Evolutionary conservation across 2,888 invertebrate genomes (phyloP).

Genomic region (Lithophane leautieri): DNA sequence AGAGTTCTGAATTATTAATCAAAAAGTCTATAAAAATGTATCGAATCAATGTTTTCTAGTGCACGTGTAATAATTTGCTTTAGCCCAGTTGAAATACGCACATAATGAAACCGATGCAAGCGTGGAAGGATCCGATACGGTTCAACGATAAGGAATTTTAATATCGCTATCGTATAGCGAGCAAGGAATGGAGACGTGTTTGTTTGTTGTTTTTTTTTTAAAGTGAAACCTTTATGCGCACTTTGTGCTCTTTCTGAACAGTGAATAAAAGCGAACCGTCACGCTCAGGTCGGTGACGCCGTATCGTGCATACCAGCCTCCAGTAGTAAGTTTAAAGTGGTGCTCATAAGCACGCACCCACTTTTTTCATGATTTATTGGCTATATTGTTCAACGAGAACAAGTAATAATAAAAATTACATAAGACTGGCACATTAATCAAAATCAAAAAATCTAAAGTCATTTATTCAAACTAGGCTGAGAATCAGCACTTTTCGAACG

Average conservation of each 20-base stretch:
- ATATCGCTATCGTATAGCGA: slow-evolving; percentile 16
- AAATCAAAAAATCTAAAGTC: too few relatives aligned
- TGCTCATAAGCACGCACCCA: too few relatives aligned
- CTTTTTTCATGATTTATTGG: background rate
- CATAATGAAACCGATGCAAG: slow-evolving; percentile 26
- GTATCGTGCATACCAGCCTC: too few relatives aligned
- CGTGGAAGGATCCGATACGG: slow-evolving; percentile 43
- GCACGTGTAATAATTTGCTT: slow-evolving; percentile 49
- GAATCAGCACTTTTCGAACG: too few relatives aligned
- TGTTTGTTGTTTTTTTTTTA: background rate
- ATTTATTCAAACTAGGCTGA: too few relatives aligned
- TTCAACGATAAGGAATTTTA: slow-evolving; percentile 45
- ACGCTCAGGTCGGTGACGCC: too few relatives aligned
- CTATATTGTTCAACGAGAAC: too few relatives aligned
- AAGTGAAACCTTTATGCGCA: too few relatives aligned
- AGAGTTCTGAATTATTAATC: slow-evolving; percentile 21
- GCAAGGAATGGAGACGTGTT: background rate
- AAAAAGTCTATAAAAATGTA: slow-evolving; percentile 34
- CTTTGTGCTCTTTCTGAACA: too few relatives aligned
- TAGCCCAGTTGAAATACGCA: slow-evolving; percentile 22
- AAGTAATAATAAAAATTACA: too few relatives aligned
- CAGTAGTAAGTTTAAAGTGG: too few relatives aligned
- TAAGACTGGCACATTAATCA: background rate
- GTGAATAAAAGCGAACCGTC: too few relatives aligned
- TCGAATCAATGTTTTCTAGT: slow-evolving; percentile 53